Base-by-base conservation (phyloP, 1,140 invertebrate species). In the Rhagoletis pomonella region DNA sequence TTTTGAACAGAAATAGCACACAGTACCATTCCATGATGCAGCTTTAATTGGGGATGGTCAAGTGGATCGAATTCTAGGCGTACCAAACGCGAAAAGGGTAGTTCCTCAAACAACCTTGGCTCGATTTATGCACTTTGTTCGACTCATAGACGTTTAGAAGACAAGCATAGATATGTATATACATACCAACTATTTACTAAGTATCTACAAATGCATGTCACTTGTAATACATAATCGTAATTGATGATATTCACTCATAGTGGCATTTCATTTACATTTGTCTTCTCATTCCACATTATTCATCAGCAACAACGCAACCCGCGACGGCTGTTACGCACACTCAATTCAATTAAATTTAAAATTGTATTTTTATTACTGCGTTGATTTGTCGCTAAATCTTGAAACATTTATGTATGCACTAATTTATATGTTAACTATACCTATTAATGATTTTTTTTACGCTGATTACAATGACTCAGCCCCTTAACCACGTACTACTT, bases 401-500 rank as follows among this genome's bases (percentile, higher is more conserved):
- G 42, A 6, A 81, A 0, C 29, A 29, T 50, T 50, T 81, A 29
- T 81, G 64, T 19, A 29, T 29, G 29, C 29, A 29, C 29, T 29
- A 29, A 29, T 67, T 67, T 67, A 67, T 4, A 55, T 81, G 42
- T 14, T 81, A 67, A 67, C 44, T 67, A 67, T 67, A 4, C 17
- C 6, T 14, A 62, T 62, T 62, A 62, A 62, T 62, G 19, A 29
- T 67, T 81, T 0, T 81, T 81, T 29, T 47, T 17, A 55, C 44
- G 19, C 44, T 55, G 17, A 73, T 73, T 55, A 55, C 73, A 55
- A 9, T 81, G 73, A 81, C 73, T 81, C 73, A 81, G 19, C n/a
- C 73, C n/a, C 64, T 6, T 67, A 29, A 67, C 64, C 64, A 2
- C 14, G n/a, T 4, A 14, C 29, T 29, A n/a, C 9, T 14, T 62